phyloP scores from a whole-genome alignment of 1,140 invertebrate species.

The Tetramorium alpestre region DNA sequence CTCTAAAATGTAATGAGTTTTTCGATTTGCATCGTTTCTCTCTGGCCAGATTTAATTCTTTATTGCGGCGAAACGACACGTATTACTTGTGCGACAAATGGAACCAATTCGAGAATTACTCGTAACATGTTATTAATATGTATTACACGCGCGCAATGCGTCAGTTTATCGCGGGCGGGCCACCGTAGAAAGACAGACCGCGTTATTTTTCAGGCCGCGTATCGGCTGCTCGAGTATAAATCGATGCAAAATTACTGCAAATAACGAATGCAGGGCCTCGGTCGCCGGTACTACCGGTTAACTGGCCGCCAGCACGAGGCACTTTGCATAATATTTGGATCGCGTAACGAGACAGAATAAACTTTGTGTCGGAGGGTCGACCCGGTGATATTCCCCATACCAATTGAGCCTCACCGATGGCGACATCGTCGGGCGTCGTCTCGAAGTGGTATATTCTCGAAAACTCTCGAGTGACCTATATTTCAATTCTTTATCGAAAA shows the following conservation, averaged over 20 bases:
- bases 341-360: constrained; percentile 77
- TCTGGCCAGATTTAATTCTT: constrained; percentile 18
- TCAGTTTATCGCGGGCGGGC: constrained; percentile 49
- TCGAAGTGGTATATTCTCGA: background rate
- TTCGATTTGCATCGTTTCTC: background rate
- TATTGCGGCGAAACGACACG: background rate
- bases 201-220: constrained; percentile 62
- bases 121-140: constrained; percentile 35
- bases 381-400: constrained; percentile 72
- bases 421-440: background rate
- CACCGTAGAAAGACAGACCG: constrained; percentile 17
- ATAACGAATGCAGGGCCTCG: constrained; percentile 73
- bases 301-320: constrained; percentile 75
- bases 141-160: constrained; percentile 37
- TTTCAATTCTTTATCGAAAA: background rate
- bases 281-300: constrained; percentile 66
- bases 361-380: constrained; percentile 67
- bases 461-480: background rate
- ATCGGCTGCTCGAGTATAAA: constrained; percentile 76
- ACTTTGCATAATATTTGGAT: constrained; percentile 81
- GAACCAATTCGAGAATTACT: constrained; percentile 34
- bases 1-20: constrained; percentile 5
- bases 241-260: constrained; percentile 79
- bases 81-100: background rate
- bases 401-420: constrained; percentile 39